phyloP scores from a whole-genome alignment of 2,113 vertebrate species.

The Trogon melanurus region DNA sequence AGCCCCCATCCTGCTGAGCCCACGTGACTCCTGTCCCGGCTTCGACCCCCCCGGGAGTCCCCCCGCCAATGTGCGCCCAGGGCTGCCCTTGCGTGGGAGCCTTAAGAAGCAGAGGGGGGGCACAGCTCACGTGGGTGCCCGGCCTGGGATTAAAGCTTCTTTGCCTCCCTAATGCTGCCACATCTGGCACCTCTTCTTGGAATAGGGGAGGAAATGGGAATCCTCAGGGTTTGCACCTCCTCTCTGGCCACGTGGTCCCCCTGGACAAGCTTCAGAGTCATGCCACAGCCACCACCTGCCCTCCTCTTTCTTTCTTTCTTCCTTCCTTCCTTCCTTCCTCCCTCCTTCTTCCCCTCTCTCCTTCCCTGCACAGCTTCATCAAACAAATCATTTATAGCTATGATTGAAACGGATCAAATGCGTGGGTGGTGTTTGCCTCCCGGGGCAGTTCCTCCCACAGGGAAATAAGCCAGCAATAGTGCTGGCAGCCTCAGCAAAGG shows the following conservation, averaged over 20 bases:
- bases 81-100: conserved; percentile 56
- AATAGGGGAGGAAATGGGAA: neutral
- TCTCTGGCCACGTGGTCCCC: neutral
- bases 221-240: neutral
- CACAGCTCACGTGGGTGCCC: neutral
- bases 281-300: neutral
- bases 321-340: neutral
- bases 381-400: conserved; percentile 28
- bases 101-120: neutral
- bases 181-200: conserved; percentile 26
- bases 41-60: neutral
- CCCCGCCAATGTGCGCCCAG: neutral
- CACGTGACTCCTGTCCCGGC: conserved; percentile 18
- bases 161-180: conserved; percentile 60
- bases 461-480: neutral
- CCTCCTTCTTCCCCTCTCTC: neutral
- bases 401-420: neutral
- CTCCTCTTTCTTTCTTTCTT: conserved; percentile 24
- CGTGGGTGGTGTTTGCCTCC: conserved; percentile 38
- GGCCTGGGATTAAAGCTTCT: conserved; percentile 35
- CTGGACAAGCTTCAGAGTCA: neutral
- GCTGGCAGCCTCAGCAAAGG: neutral
- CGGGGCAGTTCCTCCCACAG: neutral
- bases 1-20: neutral
- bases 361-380: neutral